Base-by-base conservation (phyloP, 2,797 vertebrate genomes). In the Lagocephalus sceleratus region DNA sequence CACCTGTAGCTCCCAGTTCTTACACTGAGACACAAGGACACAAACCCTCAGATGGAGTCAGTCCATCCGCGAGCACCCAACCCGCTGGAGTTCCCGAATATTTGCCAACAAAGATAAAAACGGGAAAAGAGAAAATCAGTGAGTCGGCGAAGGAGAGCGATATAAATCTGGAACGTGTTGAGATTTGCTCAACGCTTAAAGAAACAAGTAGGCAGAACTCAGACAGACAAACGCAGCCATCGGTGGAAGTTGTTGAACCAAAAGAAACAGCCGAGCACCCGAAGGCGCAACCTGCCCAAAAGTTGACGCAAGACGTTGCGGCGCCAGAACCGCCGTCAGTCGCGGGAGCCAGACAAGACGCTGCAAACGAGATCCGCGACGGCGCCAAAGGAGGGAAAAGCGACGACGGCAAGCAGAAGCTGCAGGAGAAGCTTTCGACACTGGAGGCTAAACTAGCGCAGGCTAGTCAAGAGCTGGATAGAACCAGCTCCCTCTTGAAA, bases 401-500 rank as follows among this genome's bases (percentile, higher is more conserved):
- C 0, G 26, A 62, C 0, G 66, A 68, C 2, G 73, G 62, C 20
- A 54, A 91, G 19, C 63, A 81, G 0, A 81, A 60, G 0, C 85
- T 97, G 51, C 90, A 91, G 62, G 90, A 83, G 65, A 94, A 93
- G 80, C 66, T 98, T 9, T 80, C 75, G 16, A 69, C 62, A 55
- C 87, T 98, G 19, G 92, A 96, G 75, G 68, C 87, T 43, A 90
- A 94, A 74, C 82, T 99, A 69, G 86, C 76, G 53, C 83, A 89
- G 65, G 91, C 93, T 63, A 92, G 81, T 17, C 79, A 89, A 60
- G 92, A 97, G 58, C 86, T 96, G 0, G 86, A 92, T 54, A 90
- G 57, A 66, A 89, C 93, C 38, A 90, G 88, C 57, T 54, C 55
- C 5, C 77, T 91, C 73, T 79, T 98, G 57, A 87, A 83, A 66